phyloP scores from a whole-genome alignment of 2,797 vertebrate genomes.

The Amazona ochrocephala region DNA sequence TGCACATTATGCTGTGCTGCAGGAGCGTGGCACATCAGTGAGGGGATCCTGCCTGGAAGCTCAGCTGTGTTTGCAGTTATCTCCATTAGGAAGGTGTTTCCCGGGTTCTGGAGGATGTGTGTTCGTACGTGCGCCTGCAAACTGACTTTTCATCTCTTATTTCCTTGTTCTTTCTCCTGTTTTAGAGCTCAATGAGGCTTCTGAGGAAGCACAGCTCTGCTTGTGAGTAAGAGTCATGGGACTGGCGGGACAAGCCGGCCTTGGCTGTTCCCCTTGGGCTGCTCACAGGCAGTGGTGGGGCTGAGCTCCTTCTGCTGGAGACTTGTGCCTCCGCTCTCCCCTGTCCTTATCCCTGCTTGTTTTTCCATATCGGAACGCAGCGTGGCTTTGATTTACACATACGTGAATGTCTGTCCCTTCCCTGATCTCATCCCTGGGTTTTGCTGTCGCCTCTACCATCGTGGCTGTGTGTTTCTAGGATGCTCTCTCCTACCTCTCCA shows the following conservation, averaged over 20 bases:
- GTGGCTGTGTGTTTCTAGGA: fast-evolving
- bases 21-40: fast-evolving
- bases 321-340: background rate
- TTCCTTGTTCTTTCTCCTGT: background rate
- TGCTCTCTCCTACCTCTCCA: background rate
- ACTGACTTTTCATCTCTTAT: background rate
- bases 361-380: background rate
- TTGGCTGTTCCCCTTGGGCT: background rate
- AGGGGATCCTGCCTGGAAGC: background rate
- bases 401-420: background rate
- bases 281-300: background rate
- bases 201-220: slow-evolving; percentile 5
- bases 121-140: background rate
- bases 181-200: slow-evolving; percentile 34
- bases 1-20: fast-evolving
- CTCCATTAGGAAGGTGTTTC: background rate
- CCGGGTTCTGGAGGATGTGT: background rate
- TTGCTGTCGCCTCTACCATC: background rate
- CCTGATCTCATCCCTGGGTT: background rate
- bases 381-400: background rate
- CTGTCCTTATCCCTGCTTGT: background rate
- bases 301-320: background rate
- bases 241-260: background rate
- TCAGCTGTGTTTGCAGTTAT: background rate
- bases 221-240: slow-evolving; percentile 53